A percentile compares a stretch with the other conserved stretches of the same genome.
These are phyloP conservation scores for Dendroctonus valens DNA, from an alignment of 1,140 invertebrate genomes.

Conservation along the genomic window DNA sequence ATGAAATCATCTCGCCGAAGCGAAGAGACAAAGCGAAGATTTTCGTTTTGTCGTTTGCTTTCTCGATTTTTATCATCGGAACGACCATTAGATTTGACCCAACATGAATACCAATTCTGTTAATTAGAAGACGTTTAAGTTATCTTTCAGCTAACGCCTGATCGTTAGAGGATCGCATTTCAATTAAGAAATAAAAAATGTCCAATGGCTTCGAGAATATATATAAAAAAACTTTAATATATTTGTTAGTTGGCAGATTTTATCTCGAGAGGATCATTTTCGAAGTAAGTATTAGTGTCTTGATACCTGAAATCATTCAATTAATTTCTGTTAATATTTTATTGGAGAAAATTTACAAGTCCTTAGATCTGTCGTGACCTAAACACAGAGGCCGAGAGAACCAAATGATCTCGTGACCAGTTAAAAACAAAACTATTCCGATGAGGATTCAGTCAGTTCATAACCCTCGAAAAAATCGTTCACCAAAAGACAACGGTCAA, in stretches of 20 bases:
- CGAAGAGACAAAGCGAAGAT: not conserved
- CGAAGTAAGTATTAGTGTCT: no score
- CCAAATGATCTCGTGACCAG: no score
- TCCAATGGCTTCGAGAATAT: constrained; percentile 4
- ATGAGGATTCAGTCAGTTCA: no score
- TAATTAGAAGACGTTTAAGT: constrained; percentile 8
- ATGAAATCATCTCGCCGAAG: constrained; percentile 10
- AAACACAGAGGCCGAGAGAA: no score
- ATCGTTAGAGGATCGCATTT: constrained; percentile 17
- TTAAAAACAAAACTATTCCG: no score
- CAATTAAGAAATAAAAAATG: constrained; percentile 27
- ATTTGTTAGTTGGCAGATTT: no score
- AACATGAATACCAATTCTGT: not conserved
- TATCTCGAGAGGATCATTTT: no score
- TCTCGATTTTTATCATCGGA: constrained; percentile 12
- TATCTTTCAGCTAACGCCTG: constrained; percentile 15
- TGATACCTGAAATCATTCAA: no score
- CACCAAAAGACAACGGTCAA: constrained; percentile 1
- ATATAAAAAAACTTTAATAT: not conserved
- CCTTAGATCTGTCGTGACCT: no score
- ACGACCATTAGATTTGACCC: constrained; percentile 3
- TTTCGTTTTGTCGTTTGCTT: constrained; percentile 12
- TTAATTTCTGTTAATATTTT: no score
- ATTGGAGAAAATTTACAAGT: no score
- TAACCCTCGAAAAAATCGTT: no score